Percentiles rank a stretch among this genome's conserved stretches.
These are phyloP conservation scores for Gadus chalcogrammus DNA, from an alignment of 2,113 vertebrate genomes.

Conservation along the genomic window DNA sequence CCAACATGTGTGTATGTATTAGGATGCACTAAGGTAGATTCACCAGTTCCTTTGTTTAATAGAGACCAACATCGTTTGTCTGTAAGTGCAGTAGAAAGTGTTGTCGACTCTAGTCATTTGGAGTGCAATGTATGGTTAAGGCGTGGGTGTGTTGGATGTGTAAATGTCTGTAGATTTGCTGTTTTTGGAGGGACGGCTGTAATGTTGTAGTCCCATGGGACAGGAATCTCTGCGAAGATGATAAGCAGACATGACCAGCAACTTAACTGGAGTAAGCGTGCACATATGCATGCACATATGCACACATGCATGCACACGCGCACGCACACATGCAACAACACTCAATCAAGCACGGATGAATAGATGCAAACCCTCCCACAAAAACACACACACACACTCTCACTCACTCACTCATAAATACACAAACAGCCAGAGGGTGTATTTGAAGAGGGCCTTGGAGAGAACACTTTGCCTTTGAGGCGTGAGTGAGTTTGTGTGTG, in stretches of 20 bases:
- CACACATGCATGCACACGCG: slow-evolving; percentile 11
- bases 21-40: not conserved
- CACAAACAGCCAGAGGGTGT: slow-evolving; percentile 40
- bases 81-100: not conserved
- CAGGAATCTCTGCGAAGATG: slow-evolving; percentile 37
- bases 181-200: slow-evolving; percentile 37
- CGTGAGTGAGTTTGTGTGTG: slow-evolving; percentile 22
- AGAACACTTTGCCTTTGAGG: slow-evolving; percentile 52
- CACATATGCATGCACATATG: not conserved
- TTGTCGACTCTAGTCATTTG: slow-evolving; percentile 41
- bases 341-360: not conserved
- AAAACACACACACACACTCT: slow-evolving; percentile 25
- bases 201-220: slow-evolving; percentile 45
- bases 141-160: slow-evolving; percentile 48
- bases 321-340: not conserved
- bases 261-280: not conserved
- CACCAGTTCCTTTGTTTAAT: not conserved
- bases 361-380: too few species aligned
- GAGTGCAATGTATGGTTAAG: slow-evolving; percentile 45
- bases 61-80: not conserved
- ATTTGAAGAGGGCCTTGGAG: slow-evolving; percentile 57
- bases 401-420: slow-evolving; percentile 11
- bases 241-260: slow-evolving; percentile 51
- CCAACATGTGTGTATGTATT: slow-evolving; percentile 4
- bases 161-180: slow-evolving; percentile 28